phyloP scores from a whole-genome alignment of 2,888 invertebrate species.

The Labia minor region DNA sequence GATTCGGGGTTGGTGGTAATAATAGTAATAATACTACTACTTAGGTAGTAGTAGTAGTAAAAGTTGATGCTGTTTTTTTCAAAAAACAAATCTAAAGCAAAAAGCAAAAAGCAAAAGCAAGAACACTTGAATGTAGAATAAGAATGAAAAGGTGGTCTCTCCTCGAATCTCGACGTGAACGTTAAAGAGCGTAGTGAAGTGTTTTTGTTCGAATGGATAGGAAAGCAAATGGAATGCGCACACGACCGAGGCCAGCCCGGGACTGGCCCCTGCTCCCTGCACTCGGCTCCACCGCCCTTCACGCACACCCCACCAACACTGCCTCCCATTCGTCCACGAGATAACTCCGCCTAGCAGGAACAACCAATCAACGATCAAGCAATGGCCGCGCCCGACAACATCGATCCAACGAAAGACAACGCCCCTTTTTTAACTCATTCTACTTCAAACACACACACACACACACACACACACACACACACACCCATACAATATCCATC shows the following conservation, averaged over 20 bases:
- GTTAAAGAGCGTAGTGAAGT: too few species aligned
- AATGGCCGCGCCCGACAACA: conserved; percentile 29
- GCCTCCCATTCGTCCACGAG: conserved; percentile 8
- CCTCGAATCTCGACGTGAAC: too few species aligned
- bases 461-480: too few species aligned
- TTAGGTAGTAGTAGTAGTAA: too few species aligned
- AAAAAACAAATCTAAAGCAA: too few species aligned
- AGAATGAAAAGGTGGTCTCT: too few species aligned
- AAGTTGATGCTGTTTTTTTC: not conserved
- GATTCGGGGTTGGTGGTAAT: too few species aligned
- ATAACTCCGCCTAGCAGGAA: not conserved
- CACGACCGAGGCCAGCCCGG: conserved; percentile 15
- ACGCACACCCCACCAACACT: not conserved
- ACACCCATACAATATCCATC: too few species aligned
- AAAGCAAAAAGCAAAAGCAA: too few species aligned
- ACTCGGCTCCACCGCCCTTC: not conserved
- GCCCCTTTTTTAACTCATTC: not conserved
- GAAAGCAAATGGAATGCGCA: not conserved
- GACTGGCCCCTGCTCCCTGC: not conserved
- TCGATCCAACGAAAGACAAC: not conserved
- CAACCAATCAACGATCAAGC: conserved; percentile 25
- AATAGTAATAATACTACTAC: too few species aligned
- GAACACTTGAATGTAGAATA: too few species aligned
- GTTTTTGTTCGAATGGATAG: not conserved
- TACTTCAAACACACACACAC: too few species aligned